These are phyloP conservation scores for Eudiplozoon nipponicum DNA, from an alignment of 2,888 invertebrate genomes.

Conservation along the genomic window DNA sequence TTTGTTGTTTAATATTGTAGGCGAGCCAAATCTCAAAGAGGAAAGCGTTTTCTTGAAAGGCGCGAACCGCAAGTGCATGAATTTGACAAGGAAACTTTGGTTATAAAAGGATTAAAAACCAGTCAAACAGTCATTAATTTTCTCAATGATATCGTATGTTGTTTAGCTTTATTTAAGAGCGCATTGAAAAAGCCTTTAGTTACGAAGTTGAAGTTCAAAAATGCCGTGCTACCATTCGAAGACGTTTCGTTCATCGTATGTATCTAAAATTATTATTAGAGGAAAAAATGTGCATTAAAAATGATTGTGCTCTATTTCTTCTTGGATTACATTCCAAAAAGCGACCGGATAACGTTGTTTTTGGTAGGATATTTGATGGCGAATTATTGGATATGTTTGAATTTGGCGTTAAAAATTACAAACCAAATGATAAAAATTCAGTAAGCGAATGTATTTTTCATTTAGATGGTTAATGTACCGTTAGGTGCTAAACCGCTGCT, in stretches of 20 bases:
- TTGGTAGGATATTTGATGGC: constrained; percentile 59
- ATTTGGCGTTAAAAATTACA: constrained; percentile 42
- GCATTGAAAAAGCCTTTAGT: constrained; percentile 13
- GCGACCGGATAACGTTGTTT: constrained; percentile 54
- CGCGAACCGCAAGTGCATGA: constrained; percentile 58
- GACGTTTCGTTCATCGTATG: constrained; percentile 40
- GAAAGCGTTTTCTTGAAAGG: constrained; percentile 46
- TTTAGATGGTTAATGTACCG: constrained; percentile 21
- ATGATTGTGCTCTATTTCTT: constrained; percentile 56
- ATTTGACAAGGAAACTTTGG: constrained; percentile 47
- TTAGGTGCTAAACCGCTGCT: constrained; percentile 59
- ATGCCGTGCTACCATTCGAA: constrained; percentile 68
- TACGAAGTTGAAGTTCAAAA: constrained; percentile 32
- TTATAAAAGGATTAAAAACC: constrained; percentile 47
- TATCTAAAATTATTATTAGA: constrained; percentile 19
- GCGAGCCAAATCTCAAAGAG: constrained; percentile 55
- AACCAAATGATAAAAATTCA: constrained; percentile 4
- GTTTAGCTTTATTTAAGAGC: background rate
- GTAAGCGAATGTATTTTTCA: no score
- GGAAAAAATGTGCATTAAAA: constrained; percentile 36
- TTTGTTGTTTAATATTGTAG: constrained; percentile 31
- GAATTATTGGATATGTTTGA: constrained; percentile 78
- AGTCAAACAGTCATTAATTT: constrained; percentile 35
- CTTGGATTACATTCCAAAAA: constrained; percentile 73
- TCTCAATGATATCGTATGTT: constrained; percentile 45